These are phyloP conservation scores for Tachina lurida DNA, from an alignment of 2,888 invertebrate species.

Conservation along the genomic window DNA sequence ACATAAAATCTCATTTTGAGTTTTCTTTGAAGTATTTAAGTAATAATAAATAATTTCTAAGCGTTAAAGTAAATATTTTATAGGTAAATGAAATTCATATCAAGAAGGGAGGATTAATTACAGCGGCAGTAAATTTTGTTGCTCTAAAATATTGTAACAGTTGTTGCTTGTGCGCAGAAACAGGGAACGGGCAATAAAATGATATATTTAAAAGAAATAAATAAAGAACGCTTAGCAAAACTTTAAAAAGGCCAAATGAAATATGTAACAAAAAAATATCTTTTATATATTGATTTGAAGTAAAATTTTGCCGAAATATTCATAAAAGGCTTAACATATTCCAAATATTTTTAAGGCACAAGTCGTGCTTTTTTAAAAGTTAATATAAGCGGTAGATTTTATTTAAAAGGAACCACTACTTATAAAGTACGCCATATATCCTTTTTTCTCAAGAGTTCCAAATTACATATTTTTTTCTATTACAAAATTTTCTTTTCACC, in stretches of 20 bases:
- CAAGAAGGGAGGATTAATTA: constrained; percentile 28
- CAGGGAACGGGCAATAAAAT: too few relatives aligned
- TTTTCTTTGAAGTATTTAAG: constrained; percentile 76
- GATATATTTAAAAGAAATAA: not conserved
- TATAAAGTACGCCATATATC: not conserved
- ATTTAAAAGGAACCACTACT: not conserved
- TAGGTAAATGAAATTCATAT: constrained; percentile 31
- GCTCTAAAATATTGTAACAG: not conserved
- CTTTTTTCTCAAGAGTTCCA: not conserved
- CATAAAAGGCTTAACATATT: not conserved
- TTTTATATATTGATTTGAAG: too few relatives aligned
- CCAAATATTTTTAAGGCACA: not conserved
- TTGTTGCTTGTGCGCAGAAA: not conserved
- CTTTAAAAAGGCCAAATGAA: not conserved
- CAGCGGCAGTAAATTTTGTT: constrained; percentile 24
- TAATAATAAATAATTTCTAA: constrained; percentile 59
- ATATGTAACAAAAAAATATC: too few relatives aligned
- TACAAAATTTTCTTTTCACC: too few relatives aligned
- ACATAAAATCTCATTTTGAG: constrained; percentile 70
- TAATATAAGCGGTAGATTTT: not conserved
- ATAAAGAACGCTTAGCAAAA: not conserved
- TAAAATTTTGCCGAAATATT: too few relatives aligned
- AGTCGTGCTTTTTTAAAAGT: not conserved
- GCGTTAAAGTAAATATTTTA: constrained; percentile 55
- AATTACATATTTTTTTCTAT: not conserved